Conservation (phyloP, 2,888 invertebrate species). For the Agelastica alni region DNA sequence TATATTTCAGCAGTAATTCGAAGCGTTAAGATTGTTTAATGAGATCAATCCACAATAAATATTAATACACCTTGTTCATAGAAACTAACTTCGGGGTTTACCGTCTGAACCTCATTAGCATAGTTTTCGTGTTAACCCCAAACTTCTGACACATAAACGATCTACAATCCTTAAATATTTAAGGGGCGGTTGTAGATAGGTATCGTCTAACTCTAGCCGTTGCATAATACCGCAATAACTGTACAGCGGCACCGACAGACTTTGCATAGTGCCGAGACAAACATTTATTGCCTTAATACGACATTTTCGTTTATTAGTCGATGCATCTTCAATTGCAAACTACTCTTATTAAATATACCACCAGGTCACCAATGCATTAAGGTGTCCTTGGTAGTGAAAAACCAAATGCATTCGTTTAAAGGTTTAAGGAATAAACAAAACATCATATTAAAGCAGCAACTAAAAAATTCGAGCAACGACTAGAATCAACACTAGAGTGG, state of each 20-base stretch:
- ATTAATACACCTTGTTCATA: conserved; percentile 23
- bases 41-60: conserved; percentile 21
- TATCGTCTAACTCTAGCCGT: conserved; percentile 21
- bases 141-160: conserved; percentile 30
- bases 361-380: too few species aligned
- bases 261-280: conserved; percentile 19
- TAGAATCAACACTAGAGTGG: too few species aligned
- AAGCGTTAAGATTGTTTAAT: conserved; percentile 9
- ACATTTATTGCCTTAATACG: conserved; percentile 20
- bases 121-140: conserved; percentile 30
- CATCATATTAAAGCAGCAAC: too few species aligned
- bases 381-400: too few species aligned
- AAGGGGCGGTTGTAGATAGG: conserved; percentile 25
- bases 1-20: background rate
- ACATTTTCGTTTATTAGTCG: too few species aligned
- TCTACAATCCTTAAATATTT: conserved; percentile 32
- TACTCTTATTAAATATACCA: too few species aligned
- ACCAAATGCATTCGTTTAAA: too few species aligned
- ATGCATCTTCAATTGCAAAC: too few species aligned
- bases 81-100: conserved; percentile 25
- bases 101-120: conserved; percentile 25
- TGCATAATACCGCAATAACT: conserved; percentile 30
- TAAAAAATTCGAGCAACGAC: too few species aligned
- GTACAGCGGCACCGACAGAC: conserved; percentile 13
- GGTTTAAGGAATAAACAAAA: too few species aligned